phyloP scores from a whole-genome alignment of 2,888 invertebrate genomes.

The Rotaria socialis region DNA sequence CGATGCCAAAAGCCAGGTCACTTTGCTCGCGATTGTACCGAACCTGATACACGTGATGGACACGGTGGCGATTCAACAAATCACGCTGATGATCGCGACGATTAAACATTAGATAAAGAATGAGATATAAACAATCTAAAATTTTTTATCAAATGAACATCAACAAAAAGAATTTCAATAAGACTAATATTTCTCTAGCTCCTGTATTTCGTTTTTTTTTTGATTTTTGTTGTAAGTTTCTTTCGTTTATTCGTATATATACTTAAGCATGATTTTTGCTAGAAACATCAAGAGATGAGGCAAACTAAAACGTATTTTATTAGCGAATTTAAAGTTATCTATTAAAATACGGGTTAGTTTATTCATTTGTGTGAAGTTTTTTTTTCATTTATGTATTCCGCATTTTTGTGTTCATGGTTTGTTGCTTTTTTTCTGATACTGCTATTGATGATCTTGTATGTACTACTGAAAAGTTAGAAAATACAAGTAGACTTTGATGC shows the following conservation, averaged over 20 bases:
- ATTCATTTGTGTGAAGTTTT: background rate
- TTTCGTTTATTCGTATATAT: background rate
- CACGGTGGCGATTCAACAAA: background rate
- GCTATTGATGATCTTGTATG: background rate
- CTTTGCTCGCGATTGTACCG: background rate
- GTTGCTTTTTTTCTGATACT: background rate
- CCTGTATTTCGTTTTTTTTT: background rate
- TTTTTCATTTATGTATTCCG: background rate
- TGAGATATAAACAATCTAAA: background rate
- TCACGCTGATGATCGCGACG: background rate
- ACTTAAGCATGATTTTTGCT: background rate
- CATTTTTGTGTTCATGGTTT: background rate
- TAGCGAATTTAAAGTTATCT: background rate
- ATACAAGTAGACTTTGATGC: background rate
- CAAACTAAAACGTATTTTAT: background rate
- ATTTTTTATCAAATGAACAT: background rate
- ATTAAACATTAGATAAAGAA: background rate
- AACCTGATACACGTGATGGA: background rate
- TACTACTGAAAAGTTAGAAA: background rate
- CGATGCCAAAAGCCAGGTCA: slow-evolving; percentile 12
- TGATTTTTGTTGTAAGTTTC: background rate
- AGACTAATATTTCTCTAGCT: background rate
- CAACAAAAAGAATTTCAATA: background rate
- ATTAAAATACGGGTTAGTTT: background rate
- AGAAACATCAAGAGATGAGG: background rate